Base-by-base conservation (phyloP, 1,140 invertebrate species). In the Drosophila yakuba region DNA sequence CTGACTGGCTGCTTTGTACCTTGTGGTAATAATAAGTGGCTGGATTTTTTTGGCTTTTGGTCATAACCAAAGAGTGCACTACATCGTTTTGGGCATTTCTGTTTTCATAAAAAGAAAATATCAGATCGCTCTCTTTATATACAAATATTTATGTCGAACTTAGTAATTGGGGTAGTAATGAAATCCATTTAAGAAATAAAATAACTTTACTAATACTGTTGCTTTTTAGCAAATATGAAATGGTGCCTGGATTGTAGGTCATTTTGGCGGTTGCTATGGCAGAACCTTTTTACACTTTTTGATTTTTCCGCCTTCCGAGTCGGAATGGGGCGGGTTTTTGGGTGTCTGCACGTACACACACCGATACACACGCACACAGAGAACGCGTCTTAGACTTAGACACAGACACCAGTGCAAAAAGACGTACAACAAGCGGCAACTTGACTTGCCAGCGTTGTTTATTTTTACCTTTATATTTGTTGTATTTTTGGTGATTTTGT, bases 11-110 rank as follows among this genome's bases (percentile, higher is more conserved):
- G 60, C 54, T 48, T 60, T 76, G 63, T 77, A 77, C 63, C 63
- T 76, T 77, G 74, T 69, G 74, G 74, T 62, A 77, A 69, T 77
- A 69, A 77, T 77, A 69, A 77, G 74, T 55, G 74, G 56, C 63
- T 77, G 17, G 60, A 36, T 56, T 59, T 76, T 74, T 36, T 43
- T 43, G 20, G n/a, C 5, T 50, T 66, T 60, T 72, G 36, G 55
- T 52, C 56, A 72, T 54, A 72, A 72, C 67, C 59, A 20, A 68
- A 15, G 8, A 59, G 48, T 76, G 36, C 74, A 41, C 51, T 76
- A 69, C 73, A 41, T n/a, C 17, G 5, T 20, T 35, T 11, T 6
- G 32, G 62, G 62, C 17, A 32, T 45, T 39, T 76, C 8, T 39
- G 8, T 58, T 62, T 17, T 43, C 23, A 0, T 32, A 36, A 52